Conservation (phyloP, 1,140 invertebrate species). For the Pollicipes pollicipes region DNA sequence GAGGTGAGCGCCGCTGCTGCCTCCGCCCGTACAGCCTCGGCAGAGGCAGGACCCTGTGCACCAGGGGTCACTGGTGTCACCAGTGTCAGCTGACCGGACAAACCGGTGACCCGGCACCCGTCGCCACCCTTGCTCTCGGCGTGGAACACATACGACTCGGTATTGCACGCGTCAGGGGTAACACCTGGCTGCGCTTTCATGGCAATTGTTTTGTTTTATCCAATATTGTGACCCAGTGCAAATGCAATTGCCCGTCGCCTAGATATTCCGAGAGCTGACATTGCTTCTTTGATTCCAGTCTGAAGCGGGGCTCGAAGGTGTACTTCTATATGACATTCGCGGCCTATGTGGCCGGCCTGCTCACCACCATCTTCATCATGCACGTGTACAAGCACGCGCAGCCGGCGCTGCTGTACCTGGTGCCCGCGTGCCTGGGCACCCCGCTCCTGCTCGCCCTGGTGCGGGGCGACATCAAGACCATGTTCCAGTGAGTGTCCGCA, state of each 20-base stretch:
- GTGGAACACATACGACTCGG: no score
- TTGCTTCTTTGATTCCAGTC: constrained; percentile 35
- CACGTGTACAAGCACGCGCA: constrained; percentile 98
- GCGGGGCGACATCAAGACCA: constrained; percentile 71
- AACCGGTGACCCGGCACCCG: not conserved
- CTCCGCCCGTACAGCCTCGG: not conserved
- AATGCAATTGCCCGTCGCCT: not conserved
- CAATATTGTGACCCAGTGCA: no score
- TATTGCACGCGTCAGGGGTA: no score
- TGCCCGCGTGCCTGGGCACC: constrained; percentile 82
- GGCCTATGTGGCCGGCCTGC: constrained; percentile 83
- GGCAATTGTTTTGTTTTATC: constrained; percentile 6
- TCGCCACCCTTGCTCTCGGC: no score
- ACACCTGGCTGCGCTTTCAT: not conserved
- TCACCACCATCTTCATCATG: constrained; percentile 93
- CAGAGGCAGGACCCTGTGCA: not conserved
- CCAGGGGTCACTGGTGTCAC: not conserved
- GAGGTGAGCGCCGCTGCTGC: constrained; percentile 29
- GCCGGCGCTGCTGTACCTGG: constrained; percentile 90
- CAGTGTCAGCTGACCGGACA: not conserved
- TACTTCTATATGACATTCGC: constrained; percentile 24
- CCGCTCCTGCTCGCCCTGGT: constrained; percentile 70
- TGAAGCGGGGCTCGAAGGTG: constrained; percentile 53
- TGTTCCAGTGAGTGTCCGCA: constrained; percentile 74
- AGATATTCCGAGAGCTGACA: not conserved